Evolutionary conservation across 2,888 invertebrate genomes (phyloP).

Genomic region (Ophonus ardosiacus): DNA sequence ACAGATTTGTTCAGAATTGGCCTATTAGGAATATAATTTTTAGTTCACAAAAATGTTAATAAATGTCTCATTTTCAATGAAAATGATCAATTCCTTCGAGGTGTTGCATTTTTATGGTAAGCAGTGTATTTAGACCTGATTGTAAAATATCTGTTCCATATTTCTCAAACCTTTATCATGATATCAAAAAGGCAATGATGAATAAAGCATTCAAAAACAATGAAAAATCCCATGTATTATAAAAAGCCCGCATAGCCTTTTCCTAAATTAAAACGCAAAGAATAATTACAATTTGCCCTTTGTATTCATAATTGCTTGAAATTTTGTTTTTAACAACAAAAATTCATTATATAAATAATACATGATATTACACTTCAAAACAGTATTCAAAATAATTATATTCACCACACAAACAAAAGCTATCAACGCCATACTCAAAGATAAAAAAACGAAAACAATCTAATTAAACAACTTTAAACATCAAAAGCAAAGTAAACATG

Average conservation of each 20-base stretch:
- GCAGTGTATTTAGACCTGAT: no score
- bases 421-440: slow-evolving; percentile 28
- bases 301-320: slow-evolving; percentile 6
- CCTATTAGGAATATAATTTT: no score
- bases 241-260: neutral
- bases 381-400: slow-evolving; percentile 27
- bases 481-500: slow-evolving; percentile 18
- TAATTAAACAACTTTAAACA: slow-evolving; percentile 37
- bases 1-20: no score
- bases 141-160: neutral
- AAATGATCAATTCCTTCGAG: no score
- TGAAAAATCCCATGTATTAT: neutral
- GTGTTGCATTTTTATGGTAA: no score
- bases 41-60: no score
- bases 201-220: neutral
- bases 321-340: neutral
- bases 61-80: no score
- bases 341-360: slow-evolving; percentile 30
- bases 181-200: neutral
- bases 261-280: slow-evolving; percentile 12
- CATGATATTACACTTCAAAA: slow-evolving; percentile 37
- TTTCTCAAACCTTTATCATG: neutral
- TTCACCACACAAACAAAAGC: slow-evolving; percentile 24
- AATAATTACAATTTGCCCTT: slow-evolving; percentile 1
- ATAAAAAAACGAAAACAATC: slow-evolving; percentile 32